Base-by-base conservation (phyloP, 2,888 invertebrate species). In the Petrolisthes manimaculis region DNA sequence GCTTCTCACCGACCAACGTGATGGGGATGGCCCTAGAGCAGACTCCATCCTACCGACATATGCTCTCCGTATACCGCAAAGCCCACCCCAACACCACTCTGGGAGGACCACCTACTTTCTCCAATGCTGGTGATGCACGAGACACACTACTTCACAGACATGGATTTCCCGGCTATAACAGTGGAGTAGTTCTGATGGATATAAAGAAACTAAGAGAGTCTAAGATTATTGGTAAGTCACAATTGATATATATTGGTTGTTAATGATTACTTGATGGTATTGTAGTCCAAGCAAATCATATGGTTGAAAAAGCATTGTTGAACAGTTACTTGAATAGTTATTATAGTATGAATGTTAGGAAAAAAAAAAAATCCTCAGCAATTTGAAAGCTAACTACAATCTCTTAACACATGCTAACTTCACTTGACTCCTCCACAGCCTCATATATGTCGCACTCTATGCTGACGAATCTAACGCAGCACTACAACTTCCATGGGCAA, bases 41-140 rank as follows among this genome's bases (percentile, higher is more conserved):
- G 84, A 96, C 96, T 5, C 96, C 97, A 0, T 96, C 96, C 0
- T 97, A 97, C 92, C 94, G 95, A 75, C 96, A 97, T 92, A 95
- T 96, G 79, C 94, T 97, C 21, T 95, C 95, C 91, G 93, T 94
- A 83, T 96, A 96, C 92, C 95, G 96, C 6, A 91, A 92, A 54
- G 94, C 94, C 91, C 94, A 95, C 92, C 95, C 95, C 9, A 94
- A 94, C 56, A 95, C 95, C 5, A 69, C 54, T 1, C 71, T 86
- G 4, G 91, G 91, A 4, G 81, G 81, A 51, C 89, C 91, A 0
- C 77, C 94, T 14, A 93, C 93, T 0, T 55, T 80, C 93, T 95
- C 78, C 9, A 18, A 69, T 18, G 9, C 9, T 9, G 9, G 9
- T n/a, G 9, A 18, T 9, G 9, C 37, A 9, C 21, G 83, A 51